Conservation (phyloP, 1,140 invertebrate species). For the Scaptomyza hsui region DNA sequence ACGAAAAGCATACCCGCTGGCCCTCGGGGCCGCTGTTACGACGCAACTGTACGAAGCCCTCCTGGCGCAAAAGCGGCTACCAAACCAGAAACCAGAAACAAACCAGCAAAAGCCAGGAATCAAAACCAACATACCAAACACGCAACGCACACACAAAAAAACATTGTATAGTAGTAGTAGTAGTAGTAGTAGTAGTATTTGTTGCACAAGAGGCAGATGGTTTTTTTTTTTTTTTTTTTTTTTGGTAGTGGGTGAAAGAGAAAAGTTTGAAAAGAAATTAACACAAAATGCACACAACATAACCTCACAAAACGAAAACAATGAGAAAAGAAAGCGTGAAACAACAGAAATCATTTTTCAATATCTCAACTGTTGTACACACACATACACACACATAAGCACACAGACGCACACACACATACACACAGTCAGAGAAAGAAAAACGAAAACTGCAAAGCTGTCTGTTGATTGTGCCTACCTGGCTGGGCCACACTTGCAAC, state of each 20-base stretch:
- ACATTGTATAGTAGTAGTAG: constrained; percentile 36
- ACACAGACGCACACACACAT: constrained; percentile 6
- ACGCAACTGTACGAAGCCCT: constrained; percentile 83
- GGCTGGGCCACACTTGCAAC: constrained; percentile 88
- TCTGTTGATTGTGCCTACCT: constrained; percentile 61
- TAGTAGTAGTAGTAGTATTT: constrained; percentile 37
- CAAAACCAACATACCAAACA: constrained; percentile 72
- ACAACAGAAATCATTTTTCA: constrained; percentile 32
- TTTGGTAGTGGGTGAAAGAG: constrained; percentile 50
- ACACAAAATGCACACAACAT: constrained; percentile 68
- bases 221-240: constrained; percentile 24
- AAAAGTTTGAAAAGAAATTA: constrained; percentile 70
- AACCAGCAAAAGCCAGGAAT: constrained; percentile 47
- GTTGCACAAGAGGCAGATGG: constrained; percentile 34
- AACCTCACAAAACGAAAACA: constrained; percentile 22
- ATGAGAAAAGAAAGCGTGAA: constrained; percentile 16
- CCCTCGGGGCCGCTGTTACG: constrained; percentile 83
- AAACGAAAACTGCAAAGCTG: constrained; percentile 23
- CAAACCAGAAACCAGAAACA: constrained; percentile 56
- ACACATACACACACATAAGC: not conserved
- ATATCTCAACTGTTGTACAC: constrained; percentile 9
- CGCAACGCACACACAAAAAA: constrained; percentile 71
- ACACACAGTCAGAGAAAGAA: constrained; percentile 12
- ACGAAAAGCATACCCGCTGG: constrained; percentile 79
- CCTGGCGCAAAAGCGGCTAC: constrained; percentile 82